A percentile compares a stretch with the other conserved stretches of the same genome.
Conservation (phyloP, 2,113 vertebrate species). For the Paramormyrops kingsleyae region DNA sequence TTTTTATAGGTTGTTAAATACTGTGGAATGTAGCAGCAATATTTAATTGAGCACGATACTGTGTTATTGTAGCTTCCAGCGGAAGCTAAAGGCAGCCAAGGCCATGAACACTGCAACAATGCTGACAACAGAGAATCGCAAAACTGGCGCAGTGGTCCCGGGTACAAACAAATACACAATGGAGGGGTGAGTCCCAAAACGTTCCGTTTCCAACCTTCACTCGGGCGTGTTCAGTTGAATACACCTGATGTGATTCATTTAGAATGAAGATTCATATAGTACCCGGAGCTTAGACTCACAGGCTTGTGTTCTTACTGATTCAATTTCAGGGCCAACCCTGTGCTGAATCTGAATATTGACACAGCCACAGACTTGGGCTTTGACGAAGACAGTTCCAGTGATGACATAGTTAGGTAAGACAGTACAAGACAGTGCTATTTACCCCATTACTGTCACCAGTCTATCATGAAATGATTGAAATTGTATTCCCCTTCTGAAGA, state of each 20-base stretch:
- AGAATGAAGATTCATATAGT: neutral
- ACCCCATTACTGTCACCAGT: neutral
- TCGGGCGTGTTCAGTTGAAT: neutral
- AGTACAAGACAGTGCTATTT: neutral
- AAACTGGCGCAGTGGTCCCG: constrained; percentile 67
- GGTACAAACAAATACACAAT: constrained; percentile 88
- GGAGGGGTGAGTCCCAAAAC: constrained; percentile 71
- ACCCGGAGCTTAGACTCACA: neutral
- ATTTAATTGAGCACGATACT: neutral
- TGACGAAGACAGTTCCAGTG: constrained; percentile 52
- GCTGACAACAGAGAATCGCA: constrained; percentile 46
- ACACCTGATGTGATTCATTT: neutral
- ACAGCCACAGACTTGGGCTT: constrained; percentile 53
- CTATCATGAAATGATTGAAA: neutral
- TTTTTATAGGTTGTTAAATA: neutral
- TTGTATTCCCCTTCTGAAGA: neutral
- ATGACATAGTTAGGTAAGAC: constrained; percentile 61
- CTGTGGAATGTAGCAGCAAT: neutral
- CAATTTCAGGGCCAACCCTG: constrained; percentile 72
- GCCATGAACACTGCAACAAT: constrained; percentile 75
- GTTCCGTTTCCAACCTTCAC: neutral
- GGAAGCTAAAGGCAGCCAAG: constrained; percentile 78
- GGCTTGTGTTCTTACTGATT: constrained; percentile 5
- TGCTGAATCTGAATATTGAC: constrained; percentile 67
- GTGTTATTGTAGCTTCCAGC: constrained; percentile 61